A percentile compares a stretch with the other conserved stretches of the same genome.
Evolutionary conservation across 2,888 invertebrate genomes (phyloP).

Genomic region (Zonitis immaculata): DNA sequence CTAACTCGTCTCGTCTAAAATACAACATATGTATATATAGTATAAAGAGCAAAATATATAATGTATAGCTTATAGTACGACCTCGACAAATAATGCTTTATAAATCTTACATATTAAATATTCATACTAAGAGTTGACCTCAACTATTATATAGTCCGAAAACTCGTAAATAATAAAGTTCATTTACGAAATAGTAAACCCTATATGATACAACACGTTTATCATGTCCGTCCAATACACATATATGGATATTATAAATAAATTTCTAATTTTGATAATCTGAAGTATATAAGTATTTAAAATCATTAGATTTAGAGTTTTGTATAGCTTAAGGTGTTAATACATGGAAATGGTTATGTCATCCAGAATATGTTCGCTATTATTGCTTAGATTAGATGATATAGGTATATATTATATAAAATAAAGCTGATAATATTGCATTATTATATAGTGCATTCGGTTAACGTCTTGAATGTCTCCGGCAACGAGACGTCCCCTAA

Average conservation of each 20-base stretch:
- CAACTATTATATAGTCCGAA: neutral
- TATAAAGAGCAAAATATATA: slow-evolving; percentile 12
- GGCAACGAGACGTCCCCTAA: slow-evolving; percentile 18
- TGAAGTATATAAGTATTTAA: too few relatives aligned
- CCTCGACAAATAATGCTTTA: slow-evolving; percentile 8
- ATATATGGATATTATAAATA: too few relatives aligned
- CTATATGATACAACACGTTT: neutral
- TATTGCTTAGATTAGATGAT: slow-evolving; percentile 21
- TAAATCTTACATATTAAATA: slow-evolving; percentile 7
- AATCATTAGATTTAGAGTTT: too few relatives aligned
- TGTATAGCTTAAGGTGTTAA: neutral
- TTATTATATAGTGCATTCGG: slow-evolving; percentile 21
- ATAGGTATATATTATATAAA: too few relatives aligned
- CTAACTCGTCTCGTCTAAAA: slow-evolving; percentile 10
- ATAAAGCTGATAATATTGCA: slow-evolving; percentile 18
- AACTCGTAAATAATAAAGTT: slow-evolving; percentile 3
- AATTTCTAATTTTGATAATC: too few relatives aligned
- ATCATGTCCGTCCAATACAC: neutral
- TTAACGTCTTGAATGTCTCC: slow-evolving; percentile 22
- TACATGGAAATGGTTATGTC: slow-evolving; percentile 10
- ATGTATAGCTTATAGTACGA: slow-evolving; percentile 8
- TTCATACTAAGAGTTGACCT: neutral
- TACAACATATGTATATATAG: slow-evolving; percentile 1
- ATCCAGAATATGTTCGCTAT: slow-evolving; percentile 9
- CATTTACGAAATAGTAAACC: neutral